Evolutionary conservation across 1,140 invertebrate genomes (phyloP).

Genomic region (Sinonovacula constricta): DNA sequence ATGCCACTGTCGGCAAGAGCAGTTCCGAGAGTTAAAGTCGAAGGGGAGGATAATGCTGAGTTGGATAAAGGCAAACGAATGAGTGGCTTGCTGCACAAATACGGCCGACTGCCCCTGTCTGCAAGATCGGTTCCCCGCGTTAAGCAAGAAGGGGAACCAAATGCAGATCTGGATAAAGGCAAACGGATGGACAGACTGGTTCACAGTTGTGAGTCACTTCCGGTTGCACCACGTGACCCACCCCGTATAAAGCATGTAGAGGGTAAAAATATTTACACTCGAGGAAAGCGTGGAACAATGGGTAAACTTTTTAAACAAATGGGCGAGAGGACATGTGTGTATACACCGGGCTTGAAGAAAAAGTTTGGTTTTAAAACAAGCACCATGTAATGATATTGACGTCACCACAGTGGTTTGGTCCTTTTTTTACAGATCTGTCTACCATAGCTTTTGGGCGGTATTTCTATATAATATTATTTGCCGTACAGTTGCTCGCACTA

Average conservation of each 20-base stretch:
- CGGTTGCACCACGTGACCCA: constrained; percentile 25
- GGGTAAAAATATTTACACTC: constrained; percentile 21
- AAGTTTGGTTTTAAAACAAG: constrained; percentile 23
- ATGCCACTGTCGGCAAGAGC: constrained; percentile 59
- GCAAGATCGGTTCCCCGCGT: constrained; percentile 67
- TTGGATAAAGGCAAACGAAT: constrained; percentile 68
- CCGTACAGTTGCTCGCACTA: no score
- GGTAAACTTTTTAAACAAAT: constrained; percentile 27
- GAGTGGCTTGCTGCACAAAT: constrained; percentile 65
- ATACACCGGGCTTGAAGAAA: constrained; percentile 35
- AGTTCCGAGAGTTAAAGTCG: constrained; percentile 68
- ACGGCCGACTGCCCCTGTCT: constrained; percentile 64
- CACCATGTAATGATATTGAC: constrained; percentile 40
- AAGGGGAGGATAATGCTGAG: constrained; percentile 66
- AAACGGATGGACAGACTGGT: constrained; percentile 66
- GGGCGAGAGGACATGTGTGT: constrained; percentile 41
- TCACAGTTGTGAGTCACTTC: constrained; percentile 47
- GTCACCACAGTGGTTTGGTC: no score
- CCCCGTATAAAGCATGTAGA: constrained; percentile 28
- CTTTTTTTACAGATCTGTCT: no score
- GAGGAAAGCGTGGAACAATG: constrained; percentile 34
- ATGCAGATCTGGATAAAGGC: constrained; percentile 66
- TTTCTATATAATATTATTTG: no score
- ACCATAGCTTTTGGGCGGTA: no score
- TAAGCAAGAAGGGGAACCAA: constrained; percentile 70